These are phyloP conservation scores for Eciton burchellii DNA, from an alignment of 1,140 invertebrate species.

Conservation along the genomic window DNA sequence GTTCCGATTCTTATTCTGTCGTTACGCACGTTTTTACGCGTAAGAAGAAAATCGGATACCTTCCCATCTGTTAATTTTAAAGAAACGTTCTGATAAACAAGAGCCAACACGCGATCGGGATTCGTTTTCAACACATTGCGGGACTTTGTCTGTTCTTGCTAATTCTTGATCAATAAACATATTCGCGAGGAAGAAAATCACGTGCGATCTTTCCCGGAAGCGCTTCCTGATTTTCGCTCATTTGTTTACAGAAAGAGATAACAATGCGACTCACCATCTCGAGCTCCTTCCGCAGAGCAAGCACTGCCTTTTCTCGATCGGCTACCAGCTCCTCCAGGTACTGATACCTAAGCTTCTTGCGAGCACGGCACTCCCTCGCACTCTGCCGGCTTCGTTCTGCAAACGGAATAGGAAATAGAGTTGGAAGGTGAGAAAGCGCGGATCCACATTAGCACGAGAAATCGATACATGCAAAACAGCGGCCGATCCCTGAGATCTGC, in stretches of 20 bases:
- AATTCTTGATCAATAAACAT: too few species aligned
- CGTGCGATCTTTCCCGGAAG: background rate
- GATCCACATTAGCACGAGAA: slow-evolving; percentile 28
- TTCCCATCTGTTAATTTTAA: slow-evolving; percentile 1
- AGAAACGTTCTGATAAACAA: background rate
- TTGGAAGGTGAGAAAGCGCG: background rate
- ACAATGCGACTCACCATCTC: slow-evolving; percentile 91
- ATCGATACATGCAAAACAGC: slow-evolving; percentile 43
- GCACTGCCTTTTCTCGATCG: slow-evolving; percentile 97
- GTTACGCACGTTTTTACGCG: too few species aligned
- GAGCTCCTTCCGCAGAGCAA: slow-evolving; percentile 95
- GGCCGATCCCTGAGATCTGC: background rate
- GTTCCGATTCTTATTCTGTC: background rate
- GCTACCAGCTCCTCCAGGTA: slow-evolving; percentile 98
- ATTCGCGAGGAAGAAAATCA: background rate
- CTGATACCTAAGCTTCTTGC: slow-evolving; percentile 98
- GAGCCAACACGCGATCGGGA: background rate
- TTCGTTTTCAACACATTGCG: background rate
- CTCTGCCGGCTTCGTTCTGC: slow-evolving; percentile 97
- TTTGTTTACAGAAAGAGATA: background rate
- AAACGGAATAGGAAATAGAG: slow-evolving; percentile 76
- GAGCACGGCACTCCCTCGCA: slow-evolving; percentile 97
- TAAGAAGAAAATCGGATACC: background rate
- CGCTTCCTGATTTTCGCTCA: background rate
- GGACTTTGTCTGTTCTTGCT: background rate